Percentiles rank a stretch among this genome's conserved stretches.
Conservation (phyloP, 2,797 vertebrate genomes). For the Sebastes cheni region DNA sequence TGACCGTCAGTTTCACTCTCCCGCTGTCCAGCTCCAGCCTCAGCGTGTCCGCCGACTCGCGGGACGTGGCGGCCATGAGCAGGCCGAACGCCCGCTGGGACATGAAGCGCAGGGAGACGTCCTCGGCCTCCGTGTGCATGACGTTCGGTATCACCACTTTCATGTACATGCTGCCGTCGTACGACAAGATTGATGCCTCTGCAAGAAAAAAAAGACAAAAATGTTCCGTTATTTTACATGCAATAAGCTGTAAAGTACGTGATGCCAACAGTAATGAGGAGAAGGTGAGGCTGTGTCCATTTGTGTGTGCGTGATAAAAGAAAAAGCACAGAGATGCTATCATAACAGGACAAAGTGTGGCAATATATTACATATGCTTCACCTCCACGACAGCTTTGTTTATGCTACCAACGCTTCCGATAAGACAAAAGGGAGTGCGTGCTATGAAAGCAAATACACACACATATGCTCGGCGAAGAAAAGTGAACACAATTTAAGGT, state of each 20-base stretch:
- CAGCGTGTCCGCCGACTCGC: conserved; percentile 93
- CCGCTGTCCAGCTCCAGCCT: conserved; percentile 94
- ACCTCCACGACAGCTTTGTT: conserved; percentile 37
- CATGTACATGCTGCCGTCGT: conserved; percentile 98
- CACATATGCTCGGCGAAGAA: background rate
- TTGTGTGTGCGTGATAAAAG: background rate
- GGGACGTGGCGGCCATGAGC: conserved; percentile 93
- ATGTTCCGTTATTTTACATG: background rate
- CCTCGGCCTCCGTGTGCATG: conserved; percentile 97
- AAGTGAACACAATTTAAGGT: conserved; percentile 4
- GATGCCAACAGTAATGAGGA: background rate
- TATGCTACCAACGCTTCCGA: background rate
- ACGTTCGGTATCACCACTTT: conserved; percentile 93
- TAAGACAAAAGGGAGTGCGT: conserved; percentile 16
- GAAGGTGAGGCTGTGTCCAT: background rate
- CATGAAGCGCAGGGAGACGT: conserved; percentile 96
- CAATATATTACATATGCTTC: conserved; percentile 15
- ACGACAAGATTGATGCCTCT: conserved; percentile 96
- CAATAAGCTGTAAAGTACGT: background rate
- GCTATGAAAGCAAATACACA: conserved; percentile 1
- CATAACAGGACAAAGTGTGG: background rate
- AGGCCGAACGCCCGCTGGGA: conserved; percentile 95
- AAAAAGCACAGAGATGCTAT: background rate
- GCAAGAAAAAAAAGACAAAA: conserved; percentile 44
- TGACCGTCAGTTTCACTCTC: conserved; percentile 96